Evolutionary conservation across 2,113 vertebrate species (phyloP).

Genomic region (Passer montanus): DNA sequence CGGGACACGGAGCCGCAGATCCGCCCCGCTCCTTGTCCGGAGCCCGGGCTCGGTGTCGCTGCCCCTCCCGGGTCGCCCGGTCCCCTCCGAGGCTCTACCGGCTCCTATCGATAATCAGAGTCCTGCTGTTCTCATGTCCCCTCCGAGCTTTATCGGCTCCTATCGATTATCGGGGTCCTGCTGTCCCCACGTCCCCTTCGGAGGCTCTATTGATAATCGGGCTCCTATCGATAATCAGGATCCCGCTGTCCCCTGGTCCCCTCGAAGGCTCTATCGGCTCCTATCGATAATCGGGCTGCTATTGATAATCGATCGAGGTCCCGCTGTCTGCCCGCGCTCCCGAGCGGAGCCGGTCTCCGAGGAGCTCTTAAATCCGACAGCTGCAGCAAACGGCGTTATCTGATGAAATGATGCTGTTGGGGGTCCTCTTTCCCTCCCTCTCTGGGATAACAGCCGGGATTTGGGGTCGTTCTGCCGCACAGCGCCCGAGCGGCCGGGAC

Average conservation of each 20-base stretch:
- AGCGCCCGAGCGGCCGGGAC: neutral
- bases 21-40: neutral
- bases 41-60: too few relatives aligned
- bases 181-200: neutral
- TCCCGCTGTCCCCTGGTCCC: neutral
- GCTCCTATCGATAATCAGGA: accelerated
- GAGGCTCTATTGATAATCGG: neutral
- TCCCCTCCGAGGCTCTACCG: neutral
- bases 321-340: neutral
- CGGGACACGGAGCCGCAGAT: neutral
- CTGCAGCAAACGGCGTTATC: neutral
- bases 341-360: neutral
- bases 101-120: accelerated
- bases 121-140: neutral
- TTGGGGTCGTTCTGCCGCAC: neutral
- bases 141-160: accelerated
- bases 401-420: neutral
- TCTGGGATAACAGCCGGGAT: neutral
- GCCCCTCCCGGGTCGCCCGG: too few relatives aligned
- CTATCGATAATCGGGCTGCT: too few relatives aligned
- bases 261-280: accelerated
- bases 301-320: neutral
- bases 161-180: neutral
- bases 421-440: neutral
- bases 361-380: neutral